Percentiles rank a stretch among this genome's conserved stretches.
phyloP scores from a whole-genome alignment of 2,113 vertebrate species.

The Corydoras sp. region DNA sequence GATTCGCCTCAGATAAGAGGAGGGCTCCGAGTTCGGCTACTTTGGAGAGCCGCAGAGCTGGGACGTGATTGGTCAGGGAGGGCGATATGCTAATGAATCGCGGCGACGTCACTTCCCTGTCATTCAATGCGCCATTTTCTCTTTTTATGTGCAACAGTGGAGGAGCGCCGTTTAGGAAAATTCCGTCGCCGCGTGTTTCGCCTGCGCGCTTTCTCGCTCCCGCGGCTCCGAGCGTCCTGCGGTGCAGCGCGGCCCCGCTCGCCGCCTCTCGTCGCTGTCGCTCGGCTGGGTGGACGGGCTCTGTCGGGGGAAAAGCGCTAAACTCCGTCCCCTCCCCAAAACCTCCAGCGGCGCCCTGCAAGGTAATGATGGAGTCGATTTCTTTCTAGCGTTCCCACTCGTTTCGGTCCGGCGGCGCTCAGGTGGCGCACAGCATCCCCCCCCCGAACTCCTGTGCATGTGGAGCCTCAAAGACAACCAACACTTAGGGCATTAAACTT shows the following conservation, averaged over 20 bases:
- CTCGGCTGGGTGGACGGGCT: constrained; percentile 5
- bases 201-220: neutral
- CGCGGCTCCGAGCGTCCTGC: neutral
- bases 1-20: neutral
- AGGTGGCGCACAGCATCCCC: neutral
- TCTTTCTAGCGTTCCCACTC: neutral
- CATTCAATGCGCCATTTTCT: constrained; percentile 68
- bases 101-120: constrained; percentile 63
- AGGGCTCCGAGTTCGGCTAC: constrained; percentile 41
- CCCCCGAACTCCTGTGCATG: neutral
- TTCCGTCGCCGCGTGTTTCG: neutral
- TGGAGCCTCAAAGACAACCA: too few relatives aligned
- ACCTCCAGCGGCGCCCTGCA: constrained; percentile 6
- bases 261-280: neutral
- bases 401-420: neutral
- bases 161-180: constrained; percentile 11
- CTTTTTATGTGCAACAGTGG: constrained; percentile 42
- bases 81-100: constrained; percentile 59
- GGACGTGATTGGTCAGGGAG: constrained; percentile 59
- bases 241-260: neutral
- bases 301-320: constrained; percentile 15
- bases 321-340: constrained; percentile 8
- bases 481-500: too few relatives aligned
- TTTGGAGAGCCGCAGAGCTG: constrained; percentile 12
- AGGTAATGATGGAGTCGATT: constrained; percentile 5